Base-by-base conservation (phyloP, 2,888 invertebrate species). In the Odontothrips loti region DNA sequence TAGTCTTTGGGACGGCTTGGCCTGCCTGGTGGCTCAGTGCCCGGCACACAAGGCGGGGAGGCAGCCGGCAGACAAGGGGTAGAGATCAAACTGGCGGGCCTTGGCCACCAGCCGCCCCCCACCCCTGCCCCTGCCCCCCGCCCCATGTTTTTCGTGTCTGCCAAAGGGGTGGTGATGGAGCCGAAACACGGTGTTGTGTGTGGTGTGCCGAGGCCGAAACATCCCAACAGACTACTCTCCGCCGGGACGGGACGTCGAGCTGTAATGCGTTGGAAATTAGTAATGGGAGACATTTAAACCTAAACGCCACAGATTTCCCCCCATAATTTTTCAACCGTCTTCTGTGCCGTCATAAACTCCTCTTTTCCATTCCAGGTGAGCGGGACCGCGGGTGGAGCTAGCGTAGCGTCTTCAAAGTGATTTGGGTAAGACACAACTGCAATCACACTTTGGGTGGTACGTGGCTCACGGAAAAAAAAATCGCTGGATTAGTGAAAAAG, bases 321-420 rank as follows among this genome's bases (percentile, higher is more conserved):
- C n/a, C n/a, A n/a, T n/a, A n/a, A n/a, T n/a, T n/a, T n/a, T n/a
- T n/a, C n/a, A n/a, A n/a, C n/a, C n/a, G n/a, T n/a, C n/a, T n/a
- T 43, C 3, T 43, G 34, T 6, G 3, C 34, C 6, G 34, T 43
- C 6, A 43, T 43, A 4, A 2, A 43, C 6, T 43, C 34, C 3
- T 43, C 2, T 43, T 6, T 43, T 43, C 34, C 34, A 43, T 43
- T 75, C 12, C 68, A 75, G 68, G 68, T 23, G 27, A 27, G 27
- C 68, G 68, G 68, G 68, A 27, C 12, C 68, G 68, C 68, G 68
- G 68, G 68, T 27, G 23, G 68, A 27, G 68, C 68, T 75, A 27
- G 12, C 68, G 27, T 75, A 27, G 12, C 68, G 68, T 27, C 27
- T 75, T 27, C 27, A 75, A 58, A 17, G 34, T 6, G 17, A 20